These are phyloP conservation scores for Homalodisca vitripennis DNA, from an alignment of 1,140 invertebrate species.

Conservation along the genomic window DNA sequence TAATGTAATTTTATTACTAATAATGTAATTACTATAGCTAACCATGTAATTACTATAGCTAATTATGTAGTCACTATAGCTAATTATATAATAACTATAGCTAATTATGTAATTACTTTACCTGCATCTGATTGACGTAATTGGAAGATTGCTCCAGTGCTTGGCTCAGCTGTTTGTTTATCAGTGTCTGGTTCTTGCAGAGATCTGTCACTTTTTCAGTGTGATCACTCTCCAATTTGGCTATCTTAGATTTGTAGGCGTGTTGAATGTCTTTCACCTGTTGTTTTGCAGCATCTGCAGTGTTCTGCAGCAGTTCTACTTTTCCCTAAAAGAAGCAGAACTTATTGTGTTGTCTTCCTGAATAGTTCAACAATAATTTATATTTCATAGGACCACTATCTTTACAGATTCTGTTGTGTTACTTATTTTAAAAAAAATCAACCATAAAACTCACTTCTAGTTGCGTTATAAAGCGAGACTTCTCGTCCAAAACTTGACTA, in stretches of 20 bases:
- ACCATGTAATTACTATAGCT: no score
- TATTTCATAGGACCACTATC: neutral
- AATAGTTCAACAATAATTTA: neutral
- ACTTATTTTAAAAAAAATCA: neutral
- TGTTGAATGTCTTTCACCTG: neutral
- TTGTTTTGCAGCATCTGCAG: neutral
- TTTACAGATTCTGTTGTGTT: neutral
- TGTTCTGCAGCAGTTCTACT: neutral
- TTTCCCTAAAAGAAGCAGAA: neutral
- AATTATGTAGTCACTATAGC: neutral
- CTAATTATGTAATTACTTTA: neutral
- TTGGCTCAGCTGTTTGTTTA: slow-evolving; percentile 5
- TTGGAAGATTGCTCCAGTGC: neutral
- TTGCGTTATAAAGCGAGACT: neutral
- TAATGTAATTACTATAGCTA: no score
- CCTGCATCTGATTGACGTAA: neutral
- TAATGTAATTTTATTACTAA: neutral
- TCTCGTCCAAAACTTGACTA: neutral
- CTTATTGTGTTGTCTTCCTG: neutral
- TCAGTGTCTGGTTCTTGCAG: slow-evolving; percentile 11
- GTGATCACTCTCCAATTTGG: neutral
- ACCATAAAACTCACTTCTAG: neutral
- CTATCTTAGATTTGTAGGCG: slow-evolving; percentile 1
- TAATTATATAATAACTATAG: neutral
- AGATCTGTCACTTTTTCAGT: neutral